These are phyloP conservation scores for Cheilosia urbana DNA, from an alignment of 2,888 invertebrate genomes.

Conservation along the genomic window DNA sequence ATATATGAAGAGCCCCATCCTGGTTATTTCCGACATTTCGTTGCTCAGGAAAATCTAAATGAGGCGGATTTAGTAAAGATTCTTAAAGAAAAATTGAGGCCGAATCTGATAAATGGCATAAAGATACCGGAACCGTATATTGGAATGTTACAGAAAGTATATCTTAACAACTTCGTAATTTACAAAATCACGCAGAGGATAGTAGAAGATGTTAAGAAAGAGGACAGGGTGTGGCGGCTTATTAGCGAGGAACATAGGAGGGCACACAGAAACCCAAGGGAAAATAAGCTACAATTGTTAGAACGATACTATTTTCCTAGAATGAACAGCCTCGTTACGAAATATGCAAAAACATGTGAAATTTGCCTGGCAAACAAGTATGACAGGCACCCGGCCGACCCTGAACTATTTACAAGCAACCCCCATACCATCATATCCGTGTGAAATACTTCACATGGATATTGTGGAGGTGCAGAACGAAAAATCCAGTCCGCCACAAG, in stretches of 20 bases:
- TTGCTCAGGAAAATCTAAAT: no score
- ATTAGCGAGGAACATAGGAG: background rate
- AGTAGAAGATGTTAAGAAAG: no score
- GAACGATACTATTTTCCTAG: background rate
- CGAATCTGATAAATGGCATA: background rate
- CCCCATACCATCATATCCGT: conserved; percentile 8
- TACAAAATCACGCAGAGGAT: background rate
- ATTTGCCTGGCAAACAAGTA: background rate
- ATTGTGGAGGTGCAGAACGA: background rate
- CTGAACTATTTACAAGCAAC: background rate
- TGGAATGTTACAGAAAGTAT: background rate
- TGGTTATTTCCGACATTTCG: background rate
- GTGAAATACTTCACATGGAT: background rate
- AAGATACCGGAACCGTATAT: background rate
- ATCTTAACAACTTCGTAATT: background rate
- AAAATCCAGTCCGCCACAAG: no score
- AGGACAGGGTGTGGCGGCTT: no score
- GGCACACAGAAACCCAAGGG: background rate
- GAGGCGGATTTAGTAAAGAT: background rate
- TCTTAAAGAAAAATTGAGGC: background rate
- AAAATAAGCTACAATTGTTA: background rate
- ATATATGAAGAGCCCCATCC: background rate
- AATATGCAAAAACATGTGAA: background rate
- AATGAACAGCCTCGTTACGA: no score
- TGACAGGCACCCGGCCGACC: no score